Evolutionary conservation across 2,888 invertebrate species (phyloP), one percentile per base, ranked within the genome.

Genomic region (Noctua janthina): DNA sequence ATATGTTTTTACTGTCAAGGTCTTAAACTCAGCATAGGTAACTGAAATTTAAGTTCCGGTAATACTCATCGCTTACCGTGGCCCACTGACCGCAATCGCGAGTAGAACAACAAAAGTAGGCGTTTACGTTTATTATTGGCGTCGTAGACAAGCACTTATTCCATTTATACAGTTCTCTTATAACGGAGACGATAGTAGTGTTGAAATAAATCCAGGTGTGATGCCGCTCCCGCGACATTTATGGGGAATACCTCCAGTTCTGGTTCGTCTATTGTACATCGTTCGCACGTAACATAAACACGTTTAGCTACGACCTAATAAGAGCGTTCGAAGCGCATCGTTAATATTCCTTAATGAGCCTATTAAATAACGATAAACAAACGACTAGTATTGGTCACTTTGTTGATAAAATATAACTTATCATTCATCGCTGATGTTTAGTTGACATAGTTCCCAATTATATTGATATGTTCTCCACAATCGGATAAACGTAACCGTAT

Each of bases 1-100:
- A 82, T 85, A 84, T 80, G 69, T 75, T 90, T 90, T 91, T 89
- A 91, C 89, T 92, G 91, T 91, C 93, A 94, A 94, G 93, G 93
- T 91, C 91, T 90, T 84, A 87, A 91, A 91, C 88, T 92, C 88
- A 90, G 91, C 90, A 90, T 92, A 91, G 89, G 90, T 90, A 90
- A 87, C 90, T 90, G 90, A 91, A 91, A 91, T 92, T 91, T 86
- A 91, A 93, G 94, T 95, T 96, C 96, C 95, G 96, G 94, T 94
- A 94, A 92, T 93, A 91, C 90, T 94, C 93, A 93, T 94, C 93
- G 93, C 90, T 93, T 92, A 92, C 95, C 96, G 92, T 96, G 96
- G 95, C 96, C 95, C 92, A 96, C 94, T 96, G 95, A 95, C 96
- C 96, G 95, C 94, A 92, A 94, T 96, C 86, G 85, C 90, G 91